These are phyloP conservation scores for Branchinecta sandiegonensis DNA, from an alignment of 2,888 invertebrate genomes.

Conservation along the genomic window DNA sequence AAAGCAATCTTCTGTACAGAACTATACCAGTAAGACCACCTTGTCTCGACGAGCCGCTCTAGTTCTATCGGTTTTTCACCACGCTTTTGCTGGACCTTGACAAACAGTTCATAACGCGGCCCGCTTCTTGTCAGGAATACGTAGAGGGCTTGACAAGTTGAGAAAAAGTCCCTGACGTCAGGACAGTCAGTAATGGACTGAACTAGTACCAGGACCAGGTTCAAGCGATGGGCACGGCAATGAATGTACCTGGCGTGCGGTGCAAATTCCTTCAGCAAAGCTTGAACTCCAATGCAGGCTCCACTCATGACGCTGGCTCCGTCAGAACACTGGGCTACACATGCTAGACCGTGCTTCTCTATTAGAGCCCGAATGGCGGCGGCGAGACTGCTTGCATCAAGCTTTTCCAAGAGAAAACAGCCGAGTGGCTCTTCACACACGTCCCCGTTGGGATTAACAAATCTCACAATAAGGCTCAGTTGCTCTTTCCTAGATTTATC, in stretches of 20 bases:
- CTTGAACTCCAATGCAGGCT: conserved; percentile 18
- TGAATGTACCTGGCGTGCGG: conserved; percentile 21
- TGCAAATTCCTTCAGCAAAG: conserved; percentile 19
- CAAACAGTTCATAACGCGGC: not conserved
- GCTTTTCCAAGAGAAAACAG: conserved; percentile 1
- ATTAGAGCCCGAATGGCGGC: conserved; percentile 17
- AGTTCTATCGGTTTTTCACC: not conserved
- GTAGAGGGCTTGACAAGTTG: conserved; percentile 19
- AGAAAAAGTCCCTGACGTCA: conserved; percentile 17
- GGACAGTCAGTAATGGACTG: conserved; percentile 18
- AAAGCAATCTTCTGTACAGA: not conserved
- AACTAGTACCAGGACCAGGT: conserved; percentile 20
- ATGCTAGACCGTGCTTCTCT: conserved; percentile 17
- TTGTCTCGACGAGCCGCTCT: not conserved
- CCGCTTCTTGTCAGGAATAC: conserved; percentile 3
- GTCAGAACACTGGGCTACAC: conserved; percentile 24
- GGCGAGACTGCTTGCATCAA: conserved; percentile 21
- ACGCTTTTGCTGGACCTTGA: conserved; percentile 6
- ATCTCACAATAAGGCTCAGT: conserved; percentile 23
- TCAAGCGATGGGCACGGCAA: conserved; percentile 21
- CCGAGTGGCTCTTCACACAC: conserved; percentile 8
- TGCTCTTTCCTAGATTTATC: conserved; percentile 23
- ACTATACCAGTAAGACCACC: conserved; percentile 15
- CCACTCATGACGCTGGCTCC: conserved; percentile 34
- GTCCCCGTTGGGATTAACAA: conserved; percentile 16